Conservation (phyloP, 2,888 invertebrate genomes). For the Drosophila helvetica region DNA sequence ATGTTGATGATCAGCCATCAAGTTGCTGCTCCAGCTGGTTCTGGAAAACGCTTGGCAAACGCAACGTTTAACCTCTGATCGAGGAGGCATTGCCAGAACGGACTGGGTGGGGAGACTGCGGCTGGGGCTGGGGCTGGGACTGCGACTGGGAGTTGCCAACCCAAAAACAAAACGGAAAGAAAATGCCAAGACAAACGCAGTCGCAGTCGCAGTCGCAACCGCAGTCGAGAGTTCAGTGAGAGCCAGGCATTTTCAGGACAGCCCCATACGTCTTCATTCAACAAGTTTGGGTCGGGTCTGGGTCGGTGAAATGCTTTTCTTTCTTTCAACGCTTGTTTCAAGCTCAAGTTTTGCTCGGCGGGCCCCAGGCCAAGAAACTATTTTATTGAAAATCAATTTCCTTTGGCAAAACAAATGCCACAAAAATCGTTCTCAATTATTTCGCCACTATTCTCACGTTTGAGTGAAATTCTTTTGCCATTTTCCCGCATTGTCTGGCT, state of each 20-base stretch:
- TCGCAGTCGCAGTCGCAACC: too few species aligned
- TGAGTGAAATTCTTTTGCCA: constrained; percentile 33
- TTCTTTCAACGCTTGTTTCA: neutral
- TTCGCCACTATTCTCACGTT: constrained; percentile 45
- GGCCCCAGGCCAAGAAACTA: neutral
- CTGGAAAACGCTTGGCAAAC: constrained; percentile 42
- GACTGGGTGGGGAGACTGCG: constrained; percentile 6
- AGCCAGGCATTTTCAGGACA: too few species aligned
- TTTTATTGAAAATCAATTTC: constrained; percentile 41
- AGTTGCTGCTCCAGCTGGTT: constrained; percentile 25
- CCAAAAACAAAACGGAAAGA: constrained; percentile 33
- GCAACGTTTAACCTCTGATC: constrained; percentile 74
- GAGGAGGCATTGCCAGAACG: constrained; percentile 55
- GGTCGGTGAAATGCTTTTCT: constrained; percentile 2
- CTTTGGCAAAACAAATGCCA: constrained; percentile 42
- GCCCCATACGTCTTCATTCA: constrained; percentile 34
- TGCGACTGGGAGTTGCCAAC: neutral
- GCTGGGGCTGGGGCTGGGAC: neutral
- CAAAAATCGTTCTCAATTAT: constrained; percentile 37
- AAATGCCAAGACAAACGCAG: constrained; percentile 25
- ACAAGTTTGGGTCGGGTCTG: constrained; percentile 17
- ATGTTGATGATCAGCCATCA: constrained; percentile 59
- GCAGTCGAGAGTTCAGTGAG: constrained; percentile 8
- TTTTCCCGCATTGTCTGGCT: constrained; percentile 36
- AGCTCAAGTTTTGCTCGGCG: neutral